Base-by-base conservation (phyloP, 2,113 vertebrate species). In the Oryctolagus cuniculus region DNA sequence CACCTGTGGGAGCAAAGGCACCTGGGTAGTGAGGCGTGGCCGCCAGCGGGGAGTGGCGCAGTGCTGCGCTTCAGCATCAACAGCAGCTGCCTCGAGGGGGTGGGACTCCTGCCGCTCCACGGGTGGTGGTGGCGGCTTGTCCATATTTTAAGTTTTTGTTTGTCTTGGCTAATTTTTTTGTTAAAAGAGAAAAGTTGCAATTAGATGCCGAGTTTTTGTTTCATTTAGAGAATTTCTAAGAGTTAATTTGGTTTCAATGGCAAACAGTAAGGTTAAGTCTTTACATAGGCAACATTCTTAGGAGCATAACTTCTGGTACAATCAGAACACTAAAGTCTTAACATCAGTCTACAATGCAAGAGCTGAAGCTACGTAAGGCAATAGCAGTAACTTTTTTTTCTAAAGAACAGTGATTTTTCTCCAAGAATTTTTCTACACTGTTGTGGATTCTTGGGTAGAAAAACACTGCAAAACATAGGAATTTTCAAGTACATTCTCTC, bases 1-100 rank as follows among this genome's bases (percentile, higher is more conserved):
- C 99, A 95, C 99, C 99, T 99, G 78, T 1, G 31, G 87, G 94
- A 70, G 64, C 0, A 51, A 90, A 97, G 75, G 73, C 10, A 86
- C 53, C 84, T 25, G 11, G 15, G 38, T 6, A 77, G 61, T 63
- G 29, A 92, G 78, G n/a, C 11, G 34, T 44, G 6, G 5, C 1
- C 55, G 61, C 4, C 49, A 31, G 22, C 2, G 22, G 22, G 25
- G 66, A 73, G 70, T n/a, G 16, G 36, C 21, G 31, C 0, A 58
- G 24, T 3, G 75, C 10, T 58, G 55, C 11, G 55, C 17, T 58
- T 58, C 55, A 58, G 55, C 24, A 49, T 77, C 34, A 66, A 75
- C 2, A 44, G 69, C 1, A 49, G 44, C 70, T 63, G 63, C 72
- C 53, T 63, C 64, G 70, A n/a, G 73, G 87, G 77, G 53, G 25